Evolutionary conservation across 2,888 invertebrate genomes (phyloP), one percentile per base, ranked within the genome.

Genomic region (Abrostola tripartita): DNA sequence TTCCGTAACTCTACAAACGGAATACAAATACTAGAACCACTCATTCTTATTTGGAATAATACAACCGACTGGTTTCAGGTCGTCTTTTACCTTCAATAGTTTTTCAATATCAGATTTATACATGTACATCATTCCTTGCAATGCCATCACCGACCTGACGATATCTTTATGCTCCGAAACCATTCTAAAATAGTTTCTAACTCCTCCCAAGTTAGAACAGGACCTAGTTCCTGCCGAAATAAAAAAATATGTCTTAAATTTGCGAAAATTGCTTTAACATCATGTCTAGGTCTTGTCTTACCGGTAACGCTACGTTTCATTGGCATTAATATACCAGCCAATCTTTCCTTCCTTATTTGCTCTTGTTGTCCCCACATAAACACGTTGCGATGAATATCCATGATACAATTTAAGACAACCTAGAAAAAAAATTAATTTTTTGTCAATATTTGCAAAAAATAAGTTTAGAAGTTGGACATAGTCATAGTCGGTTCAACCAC

Each of bases 101-200:
- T 95, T 95, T 37, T 93, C 90, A 55, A 97, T 95, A 83, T 97
- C 97, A 5, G 96, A 95, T 83, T 96, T 96, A 72, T 96, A 95
- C 85, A 97, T 95, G 72, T 96, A 95, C 90, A 97, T 96, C 73
- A 96, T 96, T 62, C 97, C 97, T 81, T 97, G 97, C 67, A 98
- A 91, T 68, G 97, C 96, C 95, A 97, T 96, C 58, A 96, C 96
- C 24, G 96, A 95, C 64, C 97, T 95, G 5, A 97, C 95, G 40
- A 97, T 95, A 86, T 98, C 98, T 87, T 98, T 98, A 81, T 98
- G 97, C 74, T 98, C 98, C 0, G 96, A 95, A 5, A 98, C 96
- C 83, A 94, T 95, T 76, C 97, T 96, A 87, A 96, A 97, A 85
- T 97, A 98, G 81, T 95, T 97, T 75, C 95, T 85, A 6, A 93